Conservation (phyloP, 2,113 vertebrate genomes). For the Aepyceros melampus region DNA sequence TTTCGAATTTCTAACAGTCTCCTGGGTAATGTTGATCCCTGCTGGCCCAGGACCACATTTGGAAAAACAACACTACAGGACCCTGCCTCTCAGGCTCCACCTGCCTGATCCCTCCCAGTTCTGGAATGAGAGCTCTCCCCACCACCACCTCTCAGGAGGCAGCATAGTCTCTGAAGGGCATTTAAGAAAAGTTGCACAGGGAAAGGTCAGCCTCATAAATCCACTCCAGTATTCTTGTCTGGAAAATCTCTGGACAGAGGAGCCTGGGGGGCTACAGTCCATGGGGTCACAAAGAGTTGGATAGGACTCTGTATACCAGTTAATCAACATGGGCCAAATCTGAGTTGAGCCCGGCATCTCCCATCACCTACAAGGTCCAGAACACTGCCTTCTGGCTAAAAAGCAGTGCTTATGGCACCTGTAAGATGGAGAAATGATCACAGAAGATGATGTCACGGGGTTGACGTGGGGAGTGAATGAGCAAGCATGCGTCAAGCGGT, state of each 20-base stretch:
- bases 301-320: not conserved
- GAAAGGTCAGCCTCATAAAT: not conserved
- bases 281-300: not conserved
- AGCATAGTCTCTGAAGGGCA: not conserved
- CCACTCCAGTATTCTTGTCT: not conserved
- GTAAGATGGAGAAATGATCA: not conserved
- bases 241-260: not conserved
- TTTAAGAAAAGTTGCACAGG: not conserved
- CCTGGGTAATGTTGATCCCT: not conserved
- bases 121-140: not conserved
- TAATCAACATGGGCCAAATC: not conserved
- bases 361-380: not conserved
- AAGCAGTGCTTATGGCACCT: not conserved
- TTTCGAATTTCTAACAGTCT: not conserved
- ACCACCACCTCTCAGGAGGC: not conserved
- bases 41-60: not conserved
- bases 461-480: not conserved
- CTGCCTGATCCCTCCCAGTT: not conserved
- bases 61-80: not conserved
- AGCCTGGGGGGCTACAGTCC: not conserved
- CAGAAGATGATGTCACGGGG: not conserved
- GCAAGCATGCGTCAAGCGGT: fast-evolving
- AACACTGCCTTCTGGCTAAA: not conserved
- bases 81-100: not conserved
- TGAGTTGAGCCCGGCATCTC: not conserved